Conservation (phyloP, 2,888 invertebrate genomes). For the Erebia palarica region DNA sequence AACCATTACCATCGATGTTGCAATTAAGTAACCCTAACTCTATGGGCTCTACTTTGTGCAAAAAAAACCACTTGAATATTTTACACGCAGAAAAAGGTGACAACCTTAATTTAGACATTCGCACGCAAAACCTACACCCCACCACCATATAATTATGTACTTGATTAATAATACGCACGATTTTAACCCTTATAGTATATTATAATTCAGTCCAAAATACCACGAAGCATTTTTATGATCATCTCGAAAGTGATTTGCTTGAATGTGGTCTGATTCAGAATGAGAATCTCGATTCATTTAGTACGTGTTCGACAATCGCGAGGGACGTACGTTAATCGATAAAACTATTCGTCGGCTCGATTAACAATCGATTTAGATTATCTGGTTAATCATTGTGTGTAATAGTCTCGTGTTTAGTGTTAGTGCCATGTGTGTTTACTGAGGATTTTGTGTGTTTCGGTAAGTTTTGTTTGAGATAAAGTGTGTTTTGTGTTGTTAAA, state of each 20-base stretch:
- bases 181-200: conserved; percentile 2
- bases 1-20: too few relatives aligned
- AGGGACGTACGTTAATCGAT: conserved; percentile 25
- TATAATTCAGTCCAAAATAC: background rate
- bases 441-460: conserved; percentile 20
- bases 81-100: background rate
- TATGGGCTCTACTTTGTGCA: too few relatives aligned
- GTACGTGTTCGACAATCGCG: conserved; percentile 26
- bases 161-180: conserved; percentile 5
- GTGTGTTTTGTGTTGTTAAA: conserved; percentile 6
- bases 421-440: conserved; percentile 27
- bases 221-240: conserved; percentile 17
- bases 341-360: conserved; percentile 18
- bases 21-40: too few relatives aligned
- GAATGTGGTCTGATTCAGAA: conserved; percentile 28
- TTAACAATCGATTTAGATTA: conserved; percentile 29
- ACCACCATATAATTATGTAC: background rate
- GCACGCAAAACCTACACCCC: conserved; percentile 25
- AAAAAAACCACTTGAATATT: background rate
- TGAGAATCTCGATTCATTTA: conserved; percentile 25
- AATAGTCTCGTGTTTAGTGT: conserved; percentile 23
- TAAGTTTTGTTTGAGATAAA: conserved; percentile 23
- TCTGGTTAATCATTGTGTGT: conserved; percentile 17
- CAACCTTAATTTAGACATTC: conserved; percentile 26
- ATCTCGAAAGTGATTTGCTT: conserved; percentile 21